Evolutionary conservation across 2,797 vertebrate genomes (phyloP).

Genomic region (Crenichthys baileyi): DNA sequence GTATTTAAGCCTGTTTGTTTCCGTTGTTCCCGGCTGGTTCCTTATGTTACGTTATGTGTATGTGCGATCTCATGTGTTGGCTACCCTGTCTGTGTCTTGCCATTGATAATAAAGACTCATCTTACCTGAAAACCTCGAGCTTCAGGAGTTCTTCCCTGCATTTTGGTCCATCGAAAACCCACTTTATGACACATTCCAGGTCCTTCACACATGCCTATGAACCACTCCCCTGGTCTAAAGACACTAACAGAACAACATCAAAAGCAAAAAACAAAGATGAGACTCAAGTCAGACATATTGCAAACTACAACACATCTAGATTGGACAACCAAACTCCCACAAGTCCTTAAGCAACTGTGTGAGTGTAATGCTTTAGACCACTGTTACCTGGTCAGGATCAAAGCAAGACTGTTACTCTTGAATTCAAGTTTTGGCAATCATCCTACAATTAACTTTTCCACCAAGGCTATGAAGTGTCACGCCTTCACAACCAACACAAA

Average conservation of each 20-base stretch:
- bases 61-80: no score
- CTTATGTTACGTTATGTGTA: no score
- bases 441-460: background rate
- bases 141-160: no score
- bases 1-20: no score
- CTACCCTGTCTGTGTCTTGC: no score
- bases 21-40: no score
- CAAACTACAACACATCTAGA: background rate
- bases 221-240: background rate
- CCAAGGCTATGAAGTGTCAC: background rate
- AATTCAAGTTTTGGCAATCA: background rate
- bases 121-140: no score
- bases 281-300: background rate
- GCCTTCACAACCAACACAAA: background rate
- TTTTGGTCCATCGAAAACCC: no score
- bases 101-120: no score
- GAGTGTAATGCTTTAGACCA: background rate
- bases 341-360: background rate
- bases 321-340: background rate
- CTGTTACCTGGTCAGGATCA: background rate
- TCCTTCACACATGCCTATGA: background rate
- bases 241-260: background rate
- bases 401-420: background rate
- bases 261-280: background rate
- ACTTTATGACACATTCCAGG: background rate